A percentile compares a stretch with the other conserved stretches of the same genome.
These are phyloP conservation scores for Lordiphosa clarofinis DNA, from an alignment of 1,140 invertebrate species.

Conservation along the genomic window DNA sequence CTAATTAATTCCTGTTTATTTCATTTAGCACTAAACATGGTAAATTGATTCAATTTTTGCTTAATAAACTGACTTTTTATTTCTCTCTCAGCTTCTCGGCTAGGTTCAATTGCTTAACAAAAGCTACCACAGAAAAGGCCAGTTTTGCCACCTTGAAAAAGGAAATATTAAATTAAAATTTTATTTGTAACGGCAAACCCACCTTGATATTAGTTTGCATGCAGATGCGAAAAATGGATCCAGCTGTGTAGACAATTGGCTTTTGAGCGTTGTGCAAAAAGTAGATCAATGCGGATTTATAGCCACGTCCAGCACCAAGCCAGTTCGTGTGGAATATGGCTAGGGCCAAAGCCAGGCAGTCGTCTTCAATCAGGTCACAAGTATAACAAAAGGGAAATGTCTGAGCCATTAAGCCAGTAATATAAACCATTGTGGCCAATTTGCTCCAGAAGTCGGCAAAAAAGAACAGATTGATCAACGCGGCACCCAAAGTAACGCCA, in stretches of 20 bases:
- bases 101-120: conserved; percentile 33
- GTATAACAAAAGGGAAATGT: conserved; percentile 50
- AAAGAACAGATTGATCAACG: conserved; percentile 44
- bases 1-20: too few species aligned
- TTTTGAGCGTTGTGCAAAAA: conserved; percentile 34
- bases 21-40: too few species aligned
- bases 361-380: conserved; percentile 37
- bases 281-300: conserved; percentile 18
- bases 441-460: conserved; percentile 27
- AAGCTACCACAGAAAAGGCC: conserved; percentile 31
- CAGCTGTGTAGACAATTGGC: conserved; percentile 39
- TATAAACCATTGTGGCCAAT: conserved; percentile 17
- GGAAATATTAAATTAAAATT: neutral
- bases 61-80: neutral
- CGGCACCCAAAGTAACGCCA: conserved; percentile 14
- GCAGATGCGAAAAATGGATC: conserved; percentile 40
- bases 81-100: conserved; percentile 21
- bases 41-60: too few species aligned
- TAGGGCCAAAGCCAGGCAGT: conserved; percentile 26
- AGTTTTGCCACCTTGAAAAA: conserved; percentile 24
- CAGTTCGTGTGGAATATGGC: conserved; percentile 45
- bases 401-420: conserved; percentile 20
- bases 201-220: conserved; percentile 41
- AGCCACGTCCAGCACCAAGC: conserved; percentile 20
- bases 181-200: neutral